Evolutionary conservation across 2,797 vertebrate species (phyloP), one percentile per base, ranked within the genome.

Genomic region (Cryptoblepharus egeriae): DNA sequence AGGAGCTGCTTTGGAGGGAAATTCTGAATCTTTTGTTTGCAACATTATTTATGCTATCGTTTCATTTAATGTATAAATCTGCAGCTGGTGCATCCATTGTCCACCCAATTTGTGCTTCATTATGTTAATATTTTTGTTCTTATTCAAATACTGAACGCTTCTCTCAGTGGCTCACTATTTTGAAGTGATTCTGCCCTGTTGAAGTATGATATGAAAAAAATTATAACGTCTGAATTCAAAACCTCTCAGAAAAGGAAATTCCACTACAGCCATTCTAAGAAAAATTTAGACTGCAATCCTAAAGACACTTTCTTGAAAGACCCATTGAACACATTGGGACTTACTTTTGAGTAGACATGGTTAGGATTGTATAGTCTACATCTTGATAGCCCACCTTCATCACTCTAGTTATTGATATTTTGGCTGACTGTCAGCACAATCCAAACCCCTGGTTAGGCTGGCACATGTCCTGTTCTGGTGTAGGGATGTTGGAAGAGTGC

Each of bases 191-290:
- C n/a, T 49, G 64, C 28, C 15, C 61, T 75, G 55, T 55, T 76
- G 55, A 3, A 42, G 49, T 45, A 35, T 69, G 39, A 52, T 42
- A 70, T n/a, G 65, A 49, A 70, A 69, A 30, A 22, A 30, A 67
- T 49, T 30, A 28, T 26, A 32, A 73, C 18, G 3, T 65, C 57
- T 68, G 61, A 8, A 35, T 57, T 73, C 58, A 13, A 42, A 32
- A 71, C 28, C 0, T 0, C 18, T 75, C 30, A 18, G 9, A n/a
- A n/a, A 1, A 32, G n/a, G 35, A 30, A 63, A 45, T 68, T 68
- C 76, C 28, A 4, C 78, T 7, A 8, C 28, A 68, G 6, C n/a
- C n/a, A n/a, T n/a, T n/a, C n/a, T n/a, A n/a, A n/a, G n/a, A n/a
- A n/a, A n/a, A n/a, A n/a, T n/a, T n/a, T n/a, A n/a, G n/a, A n/a